phyloP scores from a whole-genome alignment of 1,140 invertebrate genomes.

The Cydia amplana region DNA sequence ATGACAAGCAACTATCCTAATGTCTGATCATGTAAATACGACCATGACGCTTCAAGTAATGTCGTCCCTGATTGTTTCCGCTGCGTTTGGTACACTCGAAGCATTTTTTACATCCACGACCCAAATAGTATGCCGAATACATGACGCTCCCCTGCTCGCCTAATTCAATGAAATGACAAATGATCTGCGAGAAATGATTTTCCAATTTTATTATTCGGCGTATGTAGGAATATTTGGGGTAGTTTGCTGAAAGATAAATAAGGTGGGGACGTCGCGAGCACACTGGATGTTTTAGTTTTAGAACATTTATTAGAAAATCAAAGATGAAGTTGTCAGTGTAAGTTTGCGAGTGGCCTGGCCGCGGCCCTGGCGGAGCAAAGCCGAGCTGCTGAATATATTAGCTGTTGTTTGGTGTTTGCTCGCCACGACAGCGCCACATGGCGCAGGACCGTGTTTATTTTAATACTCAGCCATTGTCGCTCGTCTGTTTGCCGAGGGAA shows the following conservation, averaged over 20 bases:
- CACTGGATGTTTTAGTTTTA: conserved; percentile 39
- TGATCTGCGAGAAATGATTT: conserved; percentile 37
- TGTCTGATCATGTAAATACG: conserved; percentile 20
- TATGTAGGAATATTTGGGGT: conserved; percentile 8
- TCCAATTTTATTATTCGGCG: conserved; percentile 33
- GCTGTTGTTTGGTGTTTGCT: conserved; percentile 62
- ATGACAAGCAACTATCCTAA: conserved; percentile 35
- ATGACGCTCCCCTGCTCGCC: conserved; percentile 42
- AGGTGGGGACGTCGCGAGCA: not conserved
- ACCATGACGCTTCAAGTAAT: conserved; percentile 28
- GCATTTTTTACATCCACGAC: conserved; percentile 43
- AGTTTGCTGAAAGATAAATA: conserved; percentile 29
- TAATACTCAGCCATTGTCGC: conserved; percentile 75
- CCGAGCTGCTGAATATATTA: conserved; percentile 70
- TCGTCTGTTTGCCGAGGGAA: conserved; percentile 65
- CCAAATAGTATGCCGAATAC: conserved; percentile 44
- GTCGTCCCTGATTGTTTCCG: conserved; percentile 36
- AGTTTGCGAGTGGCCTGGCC: conserved; percentile 34
- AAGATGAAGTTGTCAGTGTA: conserved; percentile 41
- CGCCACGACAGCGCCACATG: conserved; percentile 64
- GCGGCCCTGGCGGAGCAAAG: not conserved
- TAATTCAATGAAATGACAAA: conserved; percentile 46
- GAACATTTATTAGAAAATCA: conserved; percentile 40
- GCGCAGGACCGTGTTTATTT: conserved; percentile 71
- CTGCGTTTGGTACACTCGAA: conserved; percentile 40